Percentiles rank a stretch among this genome's conserved stretches.
Conservation (phyloP, 2,113 vertebrate species). For the Rynchops niger region DNA sequence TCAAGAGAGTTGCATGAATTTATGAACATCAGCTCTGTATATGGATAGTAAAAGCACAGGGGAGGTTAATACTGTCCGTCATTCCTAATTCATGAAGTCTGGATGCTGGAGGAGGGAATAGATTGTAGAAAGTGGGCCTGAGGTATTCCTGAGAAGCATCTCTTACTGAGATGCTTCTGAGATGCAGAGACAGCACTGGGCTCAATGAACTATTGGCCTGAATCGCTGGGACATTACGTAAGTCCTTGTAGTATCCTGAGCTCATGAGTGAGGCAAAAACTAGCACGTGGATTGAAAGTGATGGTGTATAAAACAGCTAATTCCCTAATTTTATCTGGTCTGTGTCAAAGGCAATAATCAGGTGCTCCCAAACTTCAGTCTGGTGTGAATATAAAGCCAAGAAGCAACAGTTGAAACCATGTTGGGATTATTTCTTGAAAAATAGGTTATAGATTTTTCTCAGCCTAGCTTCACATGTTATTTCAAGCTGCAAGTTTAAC, state of each 20-base stretch:
- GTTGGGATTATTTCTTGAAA: background rate
- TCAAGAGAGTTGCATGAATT: background rate
- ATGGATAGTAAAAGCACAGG: background rate
- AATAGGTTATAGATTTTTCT: background rate
- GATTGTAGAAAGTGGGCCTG: background rate
- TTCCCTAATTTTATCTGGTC: background rate
- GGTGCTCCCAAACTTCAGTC: background rate
- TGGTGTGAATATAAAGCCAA: background rate
- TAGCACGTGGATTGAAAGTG: background rate
- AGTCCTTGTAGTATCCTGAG: background rate
- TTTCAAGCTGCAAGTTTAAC: background rate
- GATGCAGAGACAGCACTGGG: background rate
- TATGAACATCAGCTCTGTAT: background rate
- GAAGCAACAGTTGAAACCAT: background rate
- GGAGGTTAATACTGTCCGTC: background rate
- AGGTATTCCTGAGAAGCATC: background rate
- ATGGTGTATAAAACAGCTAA: background rate
- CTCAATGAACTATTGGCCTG: background rate
- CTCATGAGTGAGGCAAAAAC: fast-evolving
- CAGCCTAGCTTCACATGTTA: background rate
- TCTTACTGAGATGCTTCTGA: background rate
- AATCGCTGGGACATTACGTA: background rate
- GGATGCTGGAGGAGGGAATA: background rate
- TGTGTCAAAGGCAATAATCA: background rate
- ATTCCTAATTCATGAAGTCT: background rate